Conservation (phyloP, 2,113 vertebrate species). For the Oreotragus oreotragus region DNA sequence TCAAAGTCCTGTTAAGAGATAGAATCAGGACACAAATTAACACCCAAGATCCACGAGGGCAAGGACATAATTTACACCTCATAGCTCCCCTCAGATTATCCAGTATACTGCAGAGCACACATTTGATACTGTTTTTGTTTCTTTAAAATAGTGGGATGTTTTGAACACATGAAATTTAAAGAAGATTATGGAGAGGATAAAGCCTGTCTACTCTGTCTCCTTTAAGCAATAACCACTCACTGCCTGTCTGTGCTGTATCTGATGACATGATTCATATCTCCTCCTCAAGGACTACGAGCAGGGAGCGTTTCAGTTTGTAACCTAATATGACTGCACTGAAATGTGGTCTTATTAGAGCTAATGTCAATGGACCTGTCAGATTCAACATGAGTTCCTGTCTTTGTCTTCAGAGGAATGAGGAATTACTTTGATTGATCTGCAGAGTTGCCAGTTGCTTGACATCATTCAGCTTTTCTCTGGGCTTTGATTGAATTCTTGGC, state of each 20-base stretch:
- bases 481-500: background rate
- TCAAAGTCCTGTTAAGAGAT: background rate
- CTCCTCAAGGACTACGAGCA: background rate
- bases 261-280: background rate
- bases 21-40: background rate
- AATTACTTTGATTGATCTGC: conserved; percentile 15
- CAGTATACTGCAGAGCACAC: background rate
- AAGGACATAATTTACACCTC: background rate
- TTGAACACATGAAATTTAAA: background rate
- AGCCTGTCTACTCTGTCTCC: background rate
- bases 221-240: background rate
- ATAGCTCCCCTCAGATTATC: background rate
- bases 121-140: background rate
- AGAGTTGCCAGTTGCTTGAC: background rate
- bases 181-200: background rate
- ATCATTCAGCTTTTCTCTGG: background rate
- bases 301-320: background rate
- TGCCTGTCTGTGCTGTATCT: background rate
- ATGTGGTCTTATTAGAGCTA: conserved; percentile 28
- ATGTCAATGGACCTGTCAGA: conserved; percentile 14
- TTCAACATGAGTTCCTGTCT: background rate
- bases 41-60: background rate
- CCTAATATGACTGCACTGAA: background rate
- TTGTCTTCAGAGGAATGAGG: conserved; percentile 1
- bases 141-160: background rate